Conservation (phyloP, 2,888 invertebrate genomes). For the Pogonocherus hispidulus region DNA sequence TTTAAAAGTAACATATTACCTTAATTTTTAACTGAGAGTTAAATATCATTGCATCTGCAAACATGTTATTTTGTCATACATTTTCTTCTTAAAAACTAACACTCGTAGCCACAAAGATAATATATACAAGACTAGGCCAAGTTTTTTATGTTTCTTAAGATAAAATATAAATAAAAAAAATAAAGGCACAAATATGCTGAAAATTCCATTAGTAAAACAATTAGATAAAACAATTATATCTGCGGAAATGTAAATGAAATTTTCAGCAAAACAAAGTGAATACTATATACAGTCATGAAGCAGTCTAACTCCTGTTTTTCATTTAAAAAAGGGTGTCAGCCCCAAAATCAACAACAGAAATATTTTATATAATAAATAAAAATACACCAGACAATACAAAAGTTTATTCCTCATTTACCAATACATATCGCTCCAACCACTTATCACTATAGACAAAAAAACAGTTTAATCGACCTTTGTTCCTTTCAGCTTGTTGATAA, state of each 20-base stretch:
- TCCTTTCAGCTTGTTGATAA: background rate
- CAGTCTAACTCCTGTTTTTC: slow-evolving; percentile 58
- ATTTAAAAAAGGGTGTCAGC: slow-evolving; percentile 31
- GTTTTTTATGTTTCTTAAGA: slow-evolving; percentile 48
- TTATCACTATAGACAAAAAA: background rate
- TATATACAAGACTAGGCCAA: slow-evolving; percentile 52
- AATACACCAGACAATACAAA: slow-evolving; percentile 13
- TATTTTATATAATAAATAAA: background rate
- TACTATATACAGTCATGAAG: slow-evolving; percentile 47
- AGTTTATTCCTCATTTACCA: background rate
- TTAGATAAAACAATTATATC: slow-evolving; percentile 31
- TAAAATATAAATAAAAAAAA: slow-evolving; percentile 55
- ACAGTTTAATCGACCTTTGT: slow-evolving; percentile 8
- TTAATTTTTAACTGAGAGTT: slow-evolving; percentile 39
- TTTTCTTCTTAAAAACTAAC: slow-evolving; percentile 7
- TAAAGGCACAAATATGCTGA: slow-evolving; percentile 58
- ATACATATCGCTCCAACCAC: background rate
- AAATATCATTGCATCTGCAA: slow-evolving; percentile 29
- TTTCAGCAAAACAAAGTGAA: slow-evolving; percentile 53
- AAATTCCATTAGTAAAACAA: slow-evolving; percentile 49
- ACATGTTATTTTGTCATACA: slow-evolving; percentile 10
- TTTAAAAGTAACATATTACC: slow-evolving; percentile 30
- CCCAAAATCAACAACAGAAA: slow-evolving; percentile 6
- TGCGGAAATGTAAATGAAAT: slow-evolving; percentile 46
- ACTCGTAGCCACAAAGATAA: slow-evolving; percentile 21